phyloP scores from a whole-genome alignment of 1,140 invertebrate genomes.

The Apis laboriosa region DNA sequence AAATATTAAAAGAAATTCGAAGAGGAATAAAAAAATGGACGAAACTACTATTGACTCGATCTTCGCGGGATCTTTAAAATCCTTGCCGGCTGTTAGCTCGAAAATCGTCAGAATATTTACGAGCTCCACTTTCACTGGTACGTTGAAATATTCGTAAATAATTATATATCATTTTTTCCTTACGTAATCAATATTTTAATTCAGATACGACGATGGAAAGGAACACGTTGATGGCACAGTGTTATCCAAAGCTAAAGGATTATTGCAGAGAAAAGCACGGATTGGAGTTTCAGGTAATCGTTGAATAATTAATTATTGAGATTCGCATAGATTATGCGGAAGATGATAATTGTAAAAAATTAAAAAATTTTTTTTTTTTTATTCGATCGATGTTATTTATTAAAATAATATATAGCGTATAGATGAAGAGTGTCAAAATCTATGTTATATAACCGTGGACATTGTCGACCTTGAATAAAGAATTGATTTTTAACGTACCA shows the following conservation, averaged over 20 bases:
- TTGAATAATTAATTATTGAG: background rate
- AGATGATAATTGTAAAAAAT: background rate
- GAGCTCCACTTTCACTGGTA: slow-evolving; percentile 99
- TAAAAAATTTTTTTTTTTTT: background rate
- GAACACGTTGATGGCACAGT: slow-evolving; percentile 99
- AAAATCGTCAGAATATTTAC: slow-evolving; percentile 99
- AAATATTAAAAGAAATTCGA: too few relatives aligned
- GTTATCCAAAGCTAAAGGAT: slow-evolving; percentile 98
- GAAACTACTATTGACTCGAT: slow-evolving; percentile 94
- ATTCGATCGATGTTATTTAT: background rate
- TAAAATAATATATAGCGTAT: too few relatives aligned
- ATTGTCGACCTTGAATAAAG: slow-evolving; percentile 33
- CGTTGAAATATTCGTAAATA: slow-evolving; percentile 47
- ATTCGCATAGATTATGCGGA: background rate
- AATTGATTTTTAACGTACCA: slow-evolving; percentile 67
- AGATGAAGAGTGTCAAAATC: slow-evolving; percentile 16
- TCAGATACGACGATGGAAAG: slow-evolving; percentile 98
- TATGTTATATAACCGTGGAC: background rate
- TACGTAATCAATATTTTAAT: background rate
- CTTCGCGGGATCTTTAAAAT: slow-evolving; percentile 93
- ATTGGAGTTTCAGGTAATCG: slow-evolving; percentile 96
- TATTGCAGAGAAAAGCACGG: slow-evolving; percentile 98
- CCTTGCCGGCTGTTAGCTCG: slow-evolving; percentile 96
- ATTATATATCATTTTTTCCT: background rate
- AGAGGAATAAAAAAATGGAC: slow-evolving; percentile 85